These are phyloP conservation scores for Cossypha caffra DNA, from an alignment of 2,797 vertebrate genomes.

Conservation along the genomic window DNA sequence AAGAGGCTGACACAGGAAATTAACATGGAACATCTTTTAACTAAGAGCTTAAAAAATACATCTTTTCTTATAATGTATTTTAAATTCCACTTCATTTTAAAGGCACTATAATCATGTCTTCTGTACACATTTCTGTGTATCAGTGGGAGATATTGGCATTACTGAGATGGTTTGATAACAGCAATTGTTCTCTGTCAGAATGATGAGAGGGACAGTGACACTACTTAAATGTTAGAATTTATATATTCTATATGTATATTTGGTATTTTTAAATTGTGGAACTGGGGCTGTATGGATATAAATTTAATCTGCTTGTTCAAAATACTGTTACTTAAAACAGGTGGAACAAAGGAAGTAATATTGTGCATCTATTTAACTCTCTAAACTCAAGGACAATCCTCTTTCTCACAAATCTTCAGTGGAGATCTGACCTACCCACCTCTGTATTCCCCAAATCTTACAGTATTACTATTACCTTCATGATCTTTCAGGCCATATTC, in stretches of 20 bases:
- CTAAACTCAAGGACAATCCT: neutral
- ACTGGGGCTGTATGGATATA: neutral
- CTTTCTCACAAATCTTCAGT: neutral
- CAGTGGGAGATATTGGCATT: neutral
- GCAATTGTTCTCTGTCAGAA: neutral
- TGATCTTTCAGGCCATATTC: neutral
- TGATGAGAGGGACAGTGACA: neutral
- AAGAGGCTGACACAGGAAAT: neutral
- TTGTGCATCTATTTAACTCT: neutral
- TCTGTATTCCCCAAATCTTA: neutral
- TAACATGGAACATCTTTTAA: neutral
- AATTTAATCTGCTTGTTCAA: neutral
- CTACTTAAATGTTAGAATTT: neutral
- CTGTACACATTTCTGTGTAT: neutral
- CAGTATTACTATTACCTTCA: neutral
- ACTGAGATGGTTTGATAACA: neutral
- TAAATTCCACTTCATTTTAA: neutral
- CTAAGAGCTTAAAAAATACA: neutral
- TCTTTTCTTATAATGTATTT: neutral
- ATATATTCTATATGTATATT: too few relatives aligned
- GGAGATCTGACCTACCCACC: neutral
- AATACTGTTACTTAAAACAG: neutral
- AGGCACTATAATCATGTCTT: neutral
- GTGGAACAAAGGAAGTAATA: neutral
- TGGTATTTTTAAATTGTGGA: neutral